phyloP scores from a whole-genome alignment of 2,113 vertebrate genomes.

The Sylvia atricapilla region DNA sequence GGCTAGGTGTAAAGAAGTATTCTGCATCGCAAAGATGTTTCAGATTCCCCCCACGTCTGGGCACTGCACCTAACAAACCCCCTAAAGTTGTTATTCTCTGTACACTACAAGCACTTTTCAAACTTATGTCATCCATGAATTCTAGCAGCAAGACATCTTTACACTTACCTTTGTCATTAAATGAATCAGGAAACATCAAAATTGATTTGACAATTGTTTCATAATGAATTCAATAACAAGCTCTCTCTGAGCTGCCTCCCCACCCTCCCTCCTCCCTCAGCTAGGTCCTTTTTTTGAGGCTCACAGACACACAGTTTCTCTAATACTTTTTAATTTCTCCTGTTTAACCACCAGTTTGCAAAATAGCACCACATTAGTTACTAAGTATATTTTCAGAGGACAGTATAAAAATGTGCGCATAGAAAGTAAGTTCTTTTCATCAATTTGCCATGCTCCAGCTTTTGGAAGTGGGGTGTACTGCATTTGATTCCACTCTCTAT shows the following conservation, averaged over 20 bases:
- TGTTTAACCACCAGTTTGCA: neutral
- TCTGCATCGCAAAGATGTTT: neutral
- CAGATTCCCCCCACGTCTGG: neutral
- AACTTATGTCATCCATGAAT: neutral
- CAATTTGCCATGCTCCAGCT: neutral
- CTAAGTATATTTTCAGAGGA: neutral
- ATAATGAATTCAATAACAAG: neutral
- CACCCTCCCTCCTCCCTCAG: accelerated
- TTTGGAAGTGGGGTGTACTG: neutral
- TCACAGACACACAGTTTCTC: neutral
- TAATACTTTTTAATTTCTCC: neutral
- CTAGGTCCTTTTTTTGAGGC: neutral
- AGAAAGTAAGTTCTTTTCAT: neutral
- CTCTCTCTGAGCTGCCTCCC: neutral
- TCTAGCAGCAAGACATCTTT: neutral
- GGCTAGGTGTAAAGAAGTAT: neutral
- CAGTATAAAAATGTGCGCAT: neutral
- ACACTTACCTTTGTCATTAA: neutral
- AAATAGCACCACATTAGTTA: neutral
- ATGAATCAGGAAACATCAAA: neutral
- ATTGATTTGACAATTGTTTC: neutral
- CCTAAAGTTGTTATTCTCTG: neutral
- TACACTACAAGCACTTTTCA: neutral
- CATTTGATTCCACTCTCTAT: neutral
- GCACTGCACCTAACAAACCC: neutral